These are phyloP conservation scores for Acestrorhynchus altus DNA, from an alignment of 2,797 vertebrate species.

Conservation along the genomic window DNA sequence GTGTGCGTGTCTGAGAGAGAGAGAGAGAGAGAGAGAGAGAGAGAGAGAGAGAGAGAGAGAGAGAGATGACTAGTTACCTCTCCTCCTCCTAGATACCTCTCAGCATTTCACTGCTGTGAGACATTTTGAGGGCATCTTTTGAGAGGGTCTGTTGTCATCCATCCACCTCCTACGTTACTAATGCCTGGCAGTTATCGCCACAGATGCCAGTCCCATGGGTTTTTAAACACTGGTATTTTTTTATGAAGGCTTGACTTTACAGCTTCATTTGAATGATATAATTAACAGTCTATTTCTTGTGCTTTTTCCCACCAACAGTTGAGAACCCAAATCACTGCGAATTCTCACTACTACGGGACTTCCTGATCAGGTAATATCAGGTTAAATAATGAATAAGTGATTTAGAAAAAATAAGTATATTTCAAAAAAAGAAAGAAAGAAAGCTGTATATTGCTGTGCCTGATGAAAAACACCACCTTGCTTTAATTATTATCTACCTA, in stretches of 20 bases:
- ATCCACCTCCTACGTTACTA: neutral
- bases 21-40: conserved; percentile 4
- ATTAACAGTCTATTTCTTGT: conserved; percentile 10
- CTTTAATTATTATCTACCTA: too few species aligned
- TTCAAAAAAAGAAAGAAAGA: too few species aligned
- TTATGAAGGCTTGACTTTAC: neutral
- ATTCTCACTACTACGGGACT: conserved; percentile 95
- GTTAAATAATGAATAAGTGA: too few species aligned
- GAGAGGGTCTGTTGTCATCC: conserved; percentile 2
- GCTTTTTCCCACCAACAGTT: conserved; percentile 78
- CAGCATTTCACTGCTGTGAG: conserved; percentile 15
- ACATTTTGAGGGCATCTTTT: conserved; percentile 27
- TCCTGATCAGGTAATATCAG: conserved; percentile 97
- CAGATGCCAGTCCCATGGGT: neutral
- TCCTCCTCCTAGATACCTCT: too few species aligned
- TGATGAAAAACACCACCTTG: too few species aligned
- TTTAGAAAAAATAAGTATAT: too few species aligned
- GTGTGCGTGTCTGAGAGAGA: neutral
- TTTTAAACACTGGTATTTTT: neutral
- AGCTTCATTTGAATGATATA: neutral
- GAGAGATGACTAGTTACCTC: neutral
- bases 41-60: conserved; percentile 8
- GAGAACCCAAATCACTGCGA: conserved; percentile 97
- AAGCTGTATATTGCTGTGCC: too few species aligned
- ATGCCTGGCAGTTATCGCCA: neutral